phyloP scores from a whole-genome alignment of 1,140 invertebrate genomes.

The Vanessa atalanta region DNA sequence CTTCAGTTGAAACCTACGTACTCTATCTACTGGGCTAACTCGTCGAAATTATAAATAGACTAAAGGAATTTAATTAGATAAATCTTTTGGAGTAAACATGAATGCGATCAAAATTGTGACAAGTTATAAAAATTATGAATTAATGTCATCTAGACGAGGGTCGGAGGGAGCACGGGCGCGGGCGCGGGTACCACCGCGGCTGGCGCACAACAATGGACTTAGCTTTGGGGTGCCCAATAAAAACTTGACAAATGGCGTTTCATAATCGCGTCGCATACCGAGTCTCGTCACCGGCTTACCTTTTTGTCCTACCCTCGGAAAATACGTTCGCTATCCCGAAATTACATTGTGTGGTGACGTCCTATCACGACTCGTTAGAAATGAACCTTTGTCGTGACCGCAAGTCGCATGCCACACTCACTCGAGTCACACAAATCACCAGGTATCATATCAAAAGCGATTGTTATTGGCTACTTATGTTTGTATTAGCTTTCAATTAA shows the following conservation, averaged over 20 bases:
- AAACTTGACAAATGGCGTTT: conserved; percentile 80
- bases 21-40: too few relatives aligned
- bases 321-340: conserved; percentile 34
- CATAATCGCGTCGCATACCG: conserved; percentile 77
- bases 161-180: conserved; percentile 44
- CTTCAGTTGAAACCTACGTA: too few relatives aligned
- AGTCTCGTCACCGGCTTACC: conserved; percentile 53
- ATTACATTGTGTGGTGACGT: conserved; percentile 41
- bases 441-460: conserved; percentile 14
- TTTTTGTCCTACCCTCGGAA: conserved; percentile 40
- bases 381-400: conserved; percentile 33
- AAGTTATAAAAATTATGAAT: conserved; percentile 74
- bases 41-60: background rate
- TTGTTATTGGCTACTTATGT: conserved; percentile 26
- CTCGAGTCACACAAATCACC: background rate
- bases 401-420: conserved; percentile 12
- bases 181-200: conserved; percentile 31
- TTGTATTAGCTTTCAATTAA: conserved; percentile 39
- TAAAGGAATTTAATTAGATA: conserved; percentile 68
- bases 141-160: conserved; percentile 67
- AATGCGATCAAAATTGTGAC: conserved; percentile 1
- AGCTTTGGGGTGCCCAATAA: conserved; percentile 73
- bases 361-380: conserved; percentile 27
- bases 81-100: conserved; percentile 25
- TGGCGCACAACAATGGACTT: conserved; percentile 63